These are phyloP conservation scores for Sebastes kiyomatsui DNA, from an alignment of 2,797 vertebrate species.

Conservation along the genomic window DNA sequence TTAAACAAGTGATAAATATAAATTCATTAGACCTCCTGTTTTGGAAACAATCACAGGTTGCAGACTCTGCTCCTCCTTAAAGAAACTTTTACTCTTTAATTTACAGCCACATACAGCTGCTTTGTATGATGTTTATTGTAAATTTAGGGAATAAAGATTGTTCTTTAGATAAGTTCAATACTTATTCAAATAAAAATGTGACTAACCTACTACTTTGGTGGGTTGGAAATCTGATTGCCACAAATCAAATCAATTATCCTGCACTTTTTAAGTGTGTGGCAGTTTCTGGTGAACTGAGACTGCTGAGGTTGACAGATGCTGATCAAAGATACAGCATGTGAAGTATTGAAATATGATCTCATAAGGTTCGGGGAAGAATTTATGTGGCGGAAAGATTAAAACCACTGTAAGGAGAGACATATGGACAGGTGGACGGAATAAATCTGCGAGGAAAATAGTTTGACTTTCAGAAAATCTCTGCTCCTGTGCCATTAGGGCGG, in stretches of 20 bases:
- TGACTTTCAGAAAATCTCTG: conserved; percentile 25
- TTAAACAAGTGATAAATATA: not conserved
- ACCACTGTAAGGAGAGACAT: conserved; percentile 53
- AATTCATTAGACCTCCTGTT: not conserved
- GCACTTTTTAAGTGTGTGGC: not conserved
- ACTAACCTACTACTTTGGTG: not conserved
- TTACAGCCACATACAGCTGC: not conserved
- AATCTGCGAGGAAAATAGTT: conserved; percentile 29
- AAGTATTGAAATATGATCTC: conserved; percentile 50
- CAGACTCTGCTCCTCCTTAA: not conserved
- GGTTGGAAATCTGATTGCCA: not conserved
- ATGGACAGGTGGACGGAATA: conserved; percentile 69
- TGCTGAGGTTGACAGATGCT: conserved; percentile 14
- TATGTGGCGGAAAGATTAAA: conserved; percentile 56
- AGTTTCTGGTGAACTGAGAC: conserved; percentile 8
- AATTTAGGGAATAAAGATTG: not conserved
- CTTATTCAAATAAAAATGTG: not conserved
- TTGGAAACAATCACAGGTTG: not conserved
- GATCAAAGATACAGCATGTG: conserved; percentile 47
- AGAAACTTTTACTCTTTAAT: not conserved
- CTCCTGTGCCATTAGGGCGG: not conserved
- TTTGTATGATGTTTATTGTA: not conserved
- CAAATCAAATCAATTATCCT: conserved; percentile 9
- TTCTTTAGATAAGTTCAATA: not conserved
- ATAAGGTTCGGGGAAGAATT: conserved; percentile 47